These are phyloP conservation scores for Nicator chloris DNA, from an alignment of 2,113 vertebrate genomes.

Conservation along the genomic window DNA sequence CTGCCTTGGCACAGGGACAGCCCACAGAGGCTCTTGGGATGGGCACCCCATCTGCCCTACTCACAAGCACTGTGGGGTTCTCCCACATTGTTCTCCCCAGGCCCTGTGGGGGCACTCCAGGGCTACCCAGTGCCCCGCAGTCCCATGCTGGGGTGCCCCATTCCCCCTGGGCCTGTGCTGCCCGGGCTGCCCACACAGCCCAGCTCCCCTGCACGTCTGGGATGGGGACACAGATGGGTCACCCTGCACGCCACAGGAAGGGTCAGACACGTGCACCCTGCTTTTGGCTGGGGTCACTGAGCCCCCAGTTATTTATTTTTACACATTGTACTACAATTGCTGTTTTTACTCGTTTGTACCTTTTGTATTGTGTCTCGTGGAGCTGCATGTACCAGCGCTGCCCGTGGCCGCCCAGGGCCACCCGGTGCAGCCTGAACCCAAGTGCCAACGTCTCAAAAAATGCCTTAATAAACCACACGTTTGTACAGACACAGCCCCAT, in stretches of 20 bases:
- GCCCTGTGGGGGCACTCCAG: neutral
- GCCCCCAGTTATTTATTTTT: conserved; percentile 56
- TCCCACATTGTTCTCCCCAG: neutral
- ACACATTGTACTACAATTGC: conserved; percentile 29
- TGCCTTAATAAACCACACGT: conserved; percentile 72
- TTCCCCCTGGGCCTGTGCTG: neutral
- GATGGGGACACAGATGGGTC: neutral
- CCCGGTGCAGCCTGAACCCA: conserved; percentile 32
- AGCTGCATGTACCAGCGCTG: conserved; percentile 37
- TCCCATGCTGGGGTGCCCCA: neutral
- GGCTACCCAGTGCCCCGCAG: neutral
- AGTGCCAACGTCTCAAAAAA: conserved; percentile 65
- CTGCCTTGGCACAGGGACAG: neutral
- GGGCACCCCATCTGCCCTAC: neutral
- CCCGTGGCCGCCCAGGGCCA: neutral
- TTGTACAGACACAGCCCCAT: neutral
- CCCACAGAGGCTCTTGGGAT: neutral
- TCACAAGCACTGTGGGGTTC: neutral
- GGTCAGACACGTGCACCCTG: neutral
- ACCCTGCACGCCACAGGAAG: neutral
- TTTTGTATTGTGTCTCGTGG: conserved; percentile 50
- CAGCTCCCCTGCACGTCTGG: neutral
- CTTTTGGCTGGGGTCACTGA: neutral
- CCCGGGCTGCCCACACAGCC: neutral
- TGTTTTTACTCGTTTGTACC: conserved; percentile 55